These are phyloP conservation scores for Vimba vimba DNA, from an alignment of 2,113 vertebrate species.

Conservation along the genomic window DNA sequence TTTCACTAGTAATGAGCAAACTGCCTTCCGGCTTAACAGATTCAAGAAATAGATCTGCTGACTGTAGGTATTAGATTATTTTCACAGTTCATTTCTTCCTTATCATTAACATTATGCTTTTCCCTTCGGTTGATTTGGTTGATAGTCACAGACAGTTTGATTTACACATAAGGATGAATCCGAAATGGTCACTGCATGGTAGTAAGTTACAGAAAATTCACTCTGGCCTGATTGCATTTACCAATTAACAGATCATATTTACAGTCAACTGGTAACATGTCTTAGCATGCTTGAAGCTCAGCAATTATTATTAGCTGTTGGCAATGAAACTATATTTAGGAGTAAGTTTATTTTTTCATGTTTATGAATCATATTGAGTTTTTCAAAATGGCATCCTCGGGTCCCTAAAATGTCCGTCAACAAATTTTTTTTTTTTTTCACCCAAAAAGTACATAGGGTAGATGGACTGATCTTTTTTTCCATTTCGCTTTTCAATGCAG, in stretches of 20 bases:
- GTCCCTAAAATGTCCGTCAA: slow-evolving; percentile 29
- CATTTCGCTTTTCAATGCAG: slow-evolving; percentile 50
- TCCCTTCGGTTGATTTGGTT: background rate
- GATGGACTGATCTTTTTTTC: slow-evolving; percentile 26
- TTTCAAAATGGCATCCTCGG: slow-evolving; percentile 7
- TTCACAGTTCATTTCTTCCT: background rate
- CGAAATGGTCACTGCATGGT: background rate
- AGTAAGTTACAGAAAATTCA: background rate
- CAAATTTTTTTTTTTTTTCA: background rate
- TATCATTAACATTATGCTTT: background rate
- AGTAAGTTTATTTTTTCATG: background rate
- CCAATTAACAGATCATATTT: background rate
- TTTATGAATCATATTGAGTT: background rate
- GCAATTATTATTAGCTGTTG: slow-evolving; percentile 45
- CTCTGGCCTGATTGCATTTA: background rate
- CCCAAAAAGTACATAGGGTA: slow-evolving; percentile 35
- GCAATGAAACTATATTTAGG: background rate
- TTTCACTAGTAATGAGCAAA: slow-evolving; percentile 71
- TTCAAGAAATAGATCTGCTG: slow-evolving; percentile 31
- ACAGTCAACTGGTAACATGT: background rate
- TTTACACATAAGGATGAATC: background rate
- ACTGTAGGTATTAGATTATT: background rate
- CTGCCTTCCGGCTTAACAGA: slow-evolving; percentile 61
- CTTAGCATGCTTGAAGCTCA: slow-evolving; percentile 42
- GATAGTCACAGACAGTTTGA: background rate